Evolutionary conservation across 2,888 invertebrate species (phyloP), one percentile per base, ranked within the genome.

Genomic region (Mesorhabditis spiculigera): DNA sequence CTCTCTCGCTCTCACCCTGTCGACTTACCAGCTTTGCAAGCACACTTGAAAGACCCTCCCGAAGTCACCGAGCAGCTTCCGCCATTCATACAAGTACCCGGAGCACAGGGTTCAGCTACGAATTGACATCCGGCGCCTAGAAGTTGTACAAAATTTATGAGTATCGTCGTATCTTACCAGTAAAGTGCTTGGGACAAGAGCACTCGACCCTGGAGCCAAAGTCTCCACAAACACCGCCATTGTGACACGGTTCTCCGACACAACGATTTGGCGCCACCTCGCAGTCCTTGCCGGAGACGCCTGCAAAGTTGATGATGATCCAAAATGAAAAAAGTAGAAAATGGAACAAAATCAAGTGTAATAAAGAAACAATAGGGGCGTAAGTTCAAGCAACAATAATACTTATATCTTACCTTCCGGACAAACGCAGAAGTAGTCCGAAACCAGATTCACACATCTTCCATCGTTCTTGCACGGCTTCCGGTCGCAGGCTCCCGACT

Each of bases 231-330:
- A 92, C 92, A 68, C 95, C 95, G 65, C 92, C 93, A 84, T 96
- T 95, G 93, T 94, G 94, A 86, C 95, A 96, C 4, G 94, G 94
- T 83, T 92, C 92, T 43, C 94, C 94, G 73, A 94, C 92, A 86
- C 94, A 94, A 76, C 95, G 90, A 87, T 95, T 94, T 4, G 95
- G 95, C 0, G 95, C 94, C 0, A 94, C 94, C 88, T 95, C 95
- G 87, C 96, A 96, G 86, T 94, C 92, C 87, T 95, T 95, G 8
- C 95, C 96, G 85, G 95, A 95, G 0, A 95, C 95, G 81, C 95
- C 95, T 75, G 93, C 93, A 65, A 13, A 61, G 6, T 45, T 68
- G 28, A 94, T 3, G 0, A 4, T 8, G 10, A 16, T 64, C n/a
- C 13, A 28, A 10, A 28, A n/a, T 64, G 3, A 73, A 73, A 74